Conservation (phyloP, 1,140 invertebrate species). For the Potamilus streckersoni region DNA sequence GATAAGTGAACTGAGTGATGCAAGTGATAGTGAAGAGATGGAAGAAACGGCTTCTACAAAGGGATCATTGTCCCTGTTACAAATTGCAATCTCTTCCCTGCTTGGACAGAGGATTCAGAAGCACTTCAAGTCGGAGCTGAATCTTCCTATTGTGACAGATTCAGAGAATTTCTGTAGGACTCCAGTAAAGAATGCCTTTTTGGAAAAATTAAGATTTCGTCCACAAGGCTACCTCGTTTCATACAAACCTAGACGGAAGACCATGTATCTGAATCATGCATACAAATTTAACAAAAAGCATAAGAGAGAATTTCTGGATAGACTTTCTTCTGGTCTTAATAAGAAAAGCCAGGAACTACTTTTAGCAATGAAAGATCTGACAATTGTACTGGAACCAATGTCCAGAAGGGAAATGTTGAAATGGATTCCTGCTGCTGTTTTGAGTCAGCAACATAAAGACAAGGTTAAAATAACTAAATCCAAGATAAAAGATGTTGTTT, state of each 20-base stretch:
- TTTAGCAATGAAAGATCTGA: constrained; percentile 39
- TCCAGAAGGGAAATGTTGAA: constrained; percentile 41
- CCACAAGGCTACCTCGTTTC: constrained; percentile 41
- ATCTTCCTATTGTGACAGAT: constrained; percentile 45
- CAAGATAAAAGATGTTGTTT: constrained; percentile 4
- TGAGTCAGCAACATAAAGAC: constrained; percentile 23
- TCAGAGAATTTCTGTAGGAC: constrained; percentile 54
- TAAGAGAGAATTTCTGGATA: constrained; percentile 38
- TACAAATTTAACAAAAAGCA: constrained; percentile 54
- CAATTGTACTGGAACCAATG: constrained; percentile 38
- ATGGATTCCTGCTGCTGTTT: constrained; percentile 37
- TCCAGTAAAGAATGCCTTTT: constrained; percentile 49
- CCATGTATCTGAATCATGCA: constrained; percentile 39
- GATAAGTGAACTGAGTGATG: constrained; percentile 21
- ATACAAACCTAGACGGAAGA: constrained; percentile 43
- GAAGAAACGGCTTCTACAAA: constrained; percentile 25
- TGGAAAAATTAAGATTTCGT: constrained; percentile 47
- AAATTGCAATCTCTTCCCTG: constrained; percentile 52
- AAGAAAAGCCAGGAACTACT: constrained; percentile 38
- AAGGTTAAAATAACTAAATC: constrained; percentile 8
- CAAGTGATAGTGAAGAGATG: constrained; percentile 26
- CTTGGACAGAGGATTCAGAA: constrained; percentile 57
- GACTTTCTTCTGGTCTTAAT: constrained; percentile 43
- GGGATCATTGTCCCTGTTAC: constrained; percentile 39
- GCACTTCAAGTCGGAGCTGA: constrained; percentile 48